Conservation (phyloP, 2,888 invertebrate species). For the Dioctria linearis region DNA sequence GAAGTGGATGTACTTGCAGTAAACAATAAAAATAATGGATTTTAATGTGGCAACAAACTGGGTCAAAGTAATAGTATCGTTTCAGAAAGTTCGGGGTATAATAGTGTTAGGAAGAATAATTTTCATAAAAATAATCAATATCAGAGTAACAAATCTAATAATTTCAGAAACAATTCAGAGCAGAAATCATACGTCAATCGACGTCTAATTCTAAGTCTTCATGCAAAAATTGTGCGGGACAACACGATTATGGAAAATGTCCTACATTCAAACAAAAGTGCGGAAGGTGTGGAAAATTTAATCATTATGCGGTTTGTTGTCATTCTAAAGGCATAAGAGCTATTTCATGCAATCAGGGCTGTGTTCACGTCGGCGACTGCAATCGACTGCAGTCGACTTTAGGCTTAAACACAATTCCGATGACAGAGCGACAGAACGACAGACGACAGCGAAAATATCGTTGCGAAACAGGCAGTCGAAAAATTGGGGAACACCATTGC, state of each 20-base stretch:
- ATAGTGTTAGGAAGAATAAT: not conserved
- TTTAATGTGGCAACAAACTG: not conserved
- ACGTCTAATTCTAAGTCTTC: not conserved
- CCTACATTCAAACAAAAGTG: conserved; percentile 26
- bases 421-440: too few species aligned
- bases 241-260: conserved; percentile 37
- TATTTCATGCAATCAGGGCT: not conserved
- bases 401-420: not conserved
- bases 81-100: not conserved
- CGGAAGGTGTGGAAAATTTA: conserved; percentile 19
- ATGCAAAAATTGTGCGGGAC: conserved; percentile 21
- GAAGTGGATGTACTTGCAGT: too few species aligned
- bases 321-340: not conserved
- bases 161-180: not conserved
- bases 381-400: too few species aligned
- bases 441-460: too few species aligned
- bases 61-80: not conserved
- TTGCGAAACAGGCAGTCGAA: too few species aligned
- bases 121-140: too few species aligned
- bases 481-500: too few species aligned
- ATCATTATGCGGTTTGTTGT: conserved; percentile 36
- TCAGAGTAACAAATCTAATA: not conserved
- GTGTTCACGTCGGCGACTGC: too few species aligned
- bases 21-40: too few species aligned
- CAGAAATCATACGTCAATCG: not conserved